These are phyloP conservation scores for Hesperia comma DNA, from an alignment of 2,888 invertebrate genomes.

Conservation along the genomic window DNA sequence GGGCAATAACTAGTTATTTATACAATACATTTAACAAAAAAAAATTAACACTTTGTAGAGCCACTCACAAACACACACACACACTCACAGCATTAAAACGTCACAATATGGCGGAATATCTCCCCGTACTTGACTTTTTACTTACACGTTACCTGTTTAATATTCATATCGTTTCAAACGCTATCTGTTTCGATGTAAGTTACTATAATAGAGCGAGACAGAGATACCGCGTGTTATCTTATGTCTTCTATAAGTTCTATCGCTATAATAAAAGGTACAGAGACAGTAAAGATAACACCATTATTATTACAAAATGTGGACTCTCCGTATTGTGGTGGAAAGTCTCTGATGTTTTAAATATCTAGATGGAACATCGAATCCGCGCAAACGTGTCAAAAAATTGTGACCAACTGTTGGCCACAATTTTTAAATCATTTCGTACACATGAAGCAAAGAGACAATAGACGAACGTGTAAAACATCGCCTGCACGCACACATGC, in stretches of 20 bases:
- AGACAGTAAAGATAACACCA: slow-evolving; percentile 32
- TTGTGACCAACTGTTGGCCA: too few relatives aligned
- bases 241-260: slow-evolving; percentile 48
- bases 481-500: too few relatives aligned
- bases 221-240: slow-evolving; percentile 44
- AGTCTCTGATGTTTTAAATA: too few relatives aligned
- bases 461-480: too few relatives aligned
- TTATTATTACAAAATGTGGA: slow-evolving; percentile 30
- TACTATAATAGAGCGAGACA: slow-evolving; percentile 29
- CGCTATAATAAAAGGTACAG: slow-evolving; percentile 45
- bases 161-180: slow-evolving; percentile 16
- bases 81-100: too few relatives aligned
- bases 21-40: too few relatives aligned
- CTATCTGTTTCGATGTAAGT: slow-evolving; percentile 30
- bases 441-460: too few relatives aligned
- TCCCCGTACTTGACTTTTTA: slow-evolving; percentile 6
- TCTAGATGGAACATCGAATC: too few relatives aligned
- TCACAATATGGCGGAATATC: neutral
- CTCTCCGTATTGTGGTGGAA: slow-evolving; percentile 14
- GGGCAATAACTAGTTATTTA: too few relatives aligned
- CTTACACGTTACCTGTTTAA: slow-evolving; percentile 16
- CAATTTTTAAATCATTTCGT: too few relatives aligned
- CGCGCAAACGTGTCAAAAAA: too few relatives aligned
- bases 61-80: too few relatives aligned
- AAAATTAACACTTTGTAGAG: neutral